These are phyloP conservation scores for Luehdorfia chinensis DNA, from an alignment of 1,140 invertebrate species.

Conservation along the genomic window DNA sequence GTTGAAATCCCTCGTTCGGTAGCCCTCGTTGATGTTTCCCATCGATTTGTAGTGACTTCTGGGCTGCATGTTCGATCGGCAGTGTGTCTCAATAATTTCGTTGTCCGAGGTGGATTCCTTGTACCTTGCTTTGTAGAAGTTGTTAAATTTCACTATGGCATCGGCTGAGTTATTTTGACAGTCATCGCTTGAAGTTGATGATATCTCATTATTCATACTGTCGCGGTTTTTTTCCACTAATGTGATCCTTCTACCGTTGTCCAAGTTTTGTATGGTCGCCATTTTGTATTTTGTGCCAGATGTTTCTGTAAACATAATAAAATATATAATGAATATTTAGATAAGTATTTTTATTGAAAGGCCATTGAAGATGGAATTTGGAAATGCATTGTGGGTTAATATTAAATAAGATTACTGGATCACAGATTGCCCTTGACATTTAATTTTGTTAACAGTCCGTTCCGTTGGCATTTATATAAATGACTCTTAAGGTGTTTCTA, in stretches of 20 bases:
- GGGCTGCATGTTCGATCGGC: constrained; percentile 21
- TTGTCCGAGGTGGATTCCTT: constrained; percentile 51
- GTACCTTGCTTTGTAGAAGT: constrained; percentile 46
- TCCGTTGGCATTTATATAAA: too few relatives aligned
- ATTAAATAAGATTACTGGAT: too few relatives aligned
- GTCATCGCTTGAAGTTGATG: constrained; percentile 57
- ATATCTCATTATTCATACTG: constrained; percentile 64
- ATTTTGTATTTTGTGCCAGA: constrained; percentile 16
- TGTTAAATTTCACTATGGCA: constrained; percentile 36
- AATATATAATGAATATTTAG: too few relatives aligned
- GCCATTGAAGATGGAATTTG: too few relatives aligned
- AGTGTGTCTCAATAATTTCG: constrained; percentile 34
- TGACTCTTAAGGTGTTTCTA: too few relatives aligned
- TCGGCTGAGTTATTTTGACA: constrained; percentile 19
- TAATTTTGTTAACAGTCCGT: too few relatives aligned
- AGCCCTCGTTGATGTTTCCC: constrained; percentile 52
- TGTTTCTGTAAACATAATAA: too few relatives aligned
- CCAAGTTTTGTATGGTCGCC: constrained; percentile 40
- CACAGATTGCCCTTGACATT: too few relatives aligned
- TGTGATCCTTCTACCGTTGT: constrained; percentile 24
- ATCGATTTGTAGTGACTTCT: constrained; percentile 56
- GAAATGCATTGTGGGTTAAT: too few relatives aligned
- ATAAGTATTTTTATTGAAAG: too few relatives aligned
- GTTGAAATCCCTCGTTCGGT: constrained; percentile 26
- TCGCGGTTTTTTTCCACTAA: too few relatives aligned